phyloP scores from a whole-genome alignment of 2,797 vertebrate species.

The Limosa lapponica region DNA sequence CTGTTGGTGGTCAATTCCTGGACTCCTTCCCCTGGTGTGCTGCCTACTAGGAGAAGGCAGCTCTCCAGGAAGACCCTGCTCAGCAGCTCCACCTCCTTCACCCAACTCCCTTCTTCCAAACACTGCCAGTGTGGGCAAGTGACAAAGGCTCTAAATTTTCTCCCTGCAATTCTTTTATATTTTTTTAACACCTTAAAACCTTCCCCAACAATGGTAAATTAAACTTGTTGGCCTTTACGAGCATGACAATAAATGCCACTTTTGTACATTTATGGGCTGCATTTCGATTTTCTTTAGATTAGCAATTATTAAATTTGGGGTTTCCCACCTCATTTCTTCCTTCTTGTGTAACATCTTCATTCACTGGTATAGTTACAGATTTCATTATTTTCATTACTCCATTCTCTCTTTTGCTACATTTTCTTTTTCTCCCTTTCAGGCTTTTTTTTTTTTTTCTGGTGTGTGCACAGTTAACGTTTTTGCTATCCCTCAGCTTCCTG shows the following conservation, averaged over 20 bases:
- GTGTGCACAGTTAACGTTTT: neutral
- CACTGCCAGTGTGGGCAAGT: fast-evolving
- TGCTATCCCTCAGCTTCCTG: neutral
- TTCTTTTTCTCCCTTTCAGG: neutral
- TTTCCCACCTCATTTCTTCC: neutral
- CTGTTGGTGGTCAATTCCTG: neutral
- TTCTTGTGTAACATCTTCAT: neutral
- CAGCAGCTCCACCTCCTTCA: neutral
- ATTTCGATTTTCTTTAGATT: neutral
- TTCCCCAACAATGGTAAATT: neutral
- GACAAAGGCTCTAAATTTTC: neutral
- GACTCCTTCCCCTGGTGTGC: neutral
- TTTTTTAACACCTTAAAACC: neutral
- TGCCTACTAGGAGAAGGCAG: neutral
- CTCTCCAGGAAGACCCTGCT: neutral
- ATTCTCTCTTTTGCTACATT: neutral
- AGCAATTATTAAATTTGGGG: neutral
- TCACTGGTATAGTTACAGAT: neutral
- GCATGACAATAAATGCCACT: neutral
- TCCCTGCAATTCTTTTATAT: neutral
- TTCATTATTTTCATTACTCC: neutral
- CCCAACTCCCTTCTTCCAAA: neutral
- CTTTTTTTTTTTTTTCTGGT: neutral
- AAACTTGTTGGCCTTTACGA: neutral
- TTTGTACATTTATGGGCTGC: neutral